A percentile compares a stretch with the other conserved stretches of the same genome.
Conservation (phyloP, 2,888 invertebrate species). For the Taphrorychus bicolor region DNA sequence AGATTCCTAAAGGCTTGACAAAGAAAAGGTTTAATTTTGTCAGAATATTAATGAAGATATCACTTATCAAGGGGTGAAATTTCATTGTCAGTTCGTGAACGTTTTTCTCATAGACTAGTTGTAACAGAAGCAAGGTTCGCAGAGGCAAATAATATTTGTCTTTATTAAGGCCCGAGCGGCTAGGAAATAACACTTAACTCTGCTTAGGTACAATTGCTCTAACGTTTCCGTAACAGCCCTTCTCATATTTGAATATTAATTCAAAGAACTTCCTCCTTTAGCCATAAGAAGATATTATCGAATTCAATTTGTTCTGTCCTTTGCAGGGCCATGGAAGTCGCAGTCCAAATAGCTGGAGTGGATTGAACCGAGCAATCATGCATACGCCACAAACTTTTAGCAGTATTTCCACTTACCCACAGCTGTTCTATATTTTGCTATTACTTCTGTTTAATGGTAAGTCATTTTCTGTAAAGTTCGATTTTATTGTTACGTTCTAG, state of each 20-base stretch:
- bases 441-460: slow-evolving; percentile 53
- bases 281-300: slow-evolving; percentile 13
- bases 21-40: slow-evolving; percentile 29
- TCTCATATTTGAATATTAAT: slow-evolving; percentile 6
- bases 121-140: neutral
- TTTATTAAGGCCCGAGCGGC: neutral
- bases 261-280: neutral
- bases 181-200: slow-evolving; percentile 5
- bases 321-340: slow-evolving; percentile 58
- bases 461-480: slow-evolving; percentile 42
- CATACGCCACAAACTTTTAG: slow-evolving; percentile 52
- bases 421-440: slow-evolving; percentile 52
- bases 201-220: slow-evolving; percentile 1
- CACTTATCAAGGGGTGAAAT: neutral
- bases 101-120: neutral
- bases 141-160: slow-evolving; percentile 4
- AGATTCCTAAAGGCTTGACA: slow-evolving; percentile 26
- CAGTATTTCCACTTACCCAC: slow-evolving; percentile 51
- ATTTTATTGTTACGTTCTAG: slow-evolving; percentile 36
- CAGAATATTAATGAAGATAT: slow-evolving; percentile 18
- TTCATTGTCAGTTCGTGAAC: neutral
- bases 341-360: slow-evolving; percentile 56
- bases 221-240: neutral
- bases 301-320: slow-evolving; percentile 46
- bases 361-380: slow-evolving; percentile 58